Evolutionary conservation across 2,888 invertebrate genomes (phyloP), one percentile per base, ranked within the genome.

Genomic region (Ophion ellenae): DNA sequence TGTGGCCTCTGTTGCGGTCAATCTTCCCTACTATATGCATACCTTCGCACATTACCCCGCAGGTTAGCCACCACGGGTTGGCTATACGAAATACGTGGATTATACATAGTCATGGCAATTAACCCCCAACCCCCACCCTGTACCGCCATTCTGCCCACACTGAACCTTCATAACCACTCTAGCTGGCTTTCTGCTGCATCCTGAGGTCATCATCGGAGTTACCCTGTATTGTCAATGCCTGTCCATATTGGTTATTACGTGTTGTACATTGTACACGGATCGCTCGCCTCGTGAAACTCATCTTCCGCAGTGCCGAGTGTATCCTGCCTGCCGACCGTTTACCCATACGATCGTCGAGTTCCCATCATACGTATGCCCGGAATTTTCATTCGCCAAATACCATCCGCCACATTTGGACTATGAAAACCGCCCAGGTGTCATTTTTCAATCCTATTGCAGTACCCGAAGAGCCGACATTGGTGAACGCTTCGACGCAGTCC

Each of bases 51-150:
- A 81, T 81, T 83, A 75, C 66, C 74, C 70, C 82, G 28, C 63
- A 61, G 83, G 70, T 84, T 80, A 74, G 74, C 75, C 78, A 81
- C 74, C 63, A 32, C 61, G 59, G 77, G 36, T 40, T 47, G 66
- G 20, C 57, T 63, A 36, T 45, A 71, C 79, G 80, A 87, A 86
- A 87, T 83, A 83, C 71, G 84, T 71, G 73, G 69, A 86, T 81
- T 74, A 81, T 79, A 85, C 79, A 76, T 63, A 79, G 57, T 74
- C 75, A 73, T 85, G 79, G 81, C 85, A 80, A 85, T 83, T 85
- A 79, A 83, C 80, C 83, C 83, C 77, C 67, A 63, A 61, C 74
- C 78, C 53, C 67, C 61, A 24, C 4, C n/a, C 57, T 14, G 47
- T 14, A 14, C 53, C 53, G 53, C 17, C 53, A 53, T 66, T 32